Percentiles rank a stretch among this genome's conserved stretches.
Conservation (phyloP, 37 sponge, comb jelly and placozoan species). For the Crambe crambe region DNA sequence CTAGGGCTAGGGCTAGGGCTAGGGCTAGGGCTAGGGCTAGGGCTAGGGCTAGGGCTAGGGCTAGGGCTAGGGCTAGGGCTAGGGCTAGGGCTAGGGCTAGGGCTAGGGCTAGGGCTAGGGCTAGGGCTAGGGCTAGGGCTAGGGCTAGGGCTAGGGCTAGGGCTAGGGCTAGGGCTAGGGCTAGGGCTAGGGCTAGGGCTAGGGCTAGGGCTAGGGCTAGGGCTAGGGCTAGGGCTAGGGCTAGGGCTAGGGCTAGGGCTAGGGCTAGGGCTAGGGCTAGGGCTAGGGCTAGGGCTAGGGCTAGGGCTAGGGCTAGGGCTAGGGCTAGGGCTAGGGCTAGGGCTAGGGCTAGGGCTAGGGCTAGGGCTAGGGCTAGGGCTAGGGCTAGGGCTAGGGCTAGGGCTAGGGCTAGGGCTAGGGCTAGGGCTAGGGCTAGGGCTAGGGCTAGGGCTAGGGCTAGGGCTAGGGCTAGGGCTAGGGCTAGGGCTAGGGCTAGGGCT, state of each 20-base stretch:
- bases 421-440: slow-evolving; percentile 1
- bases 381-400: neutral
- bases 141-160: slow-evolving; percentile 1
- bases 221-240: neutral
- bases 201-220: neutral
- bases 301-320: neutral
- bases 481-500: slow-evolving; percentile 1
- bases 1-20: slow-evolving; percentile 1
- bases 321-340: slow-evolving; percentile 1
- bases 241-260: neutral
- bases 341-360: neutral
- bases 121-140: slow-evolving; percentile 1
- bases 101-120: slow-evolving; percentile 1
- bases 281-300: neutral
- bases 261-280: neutral
- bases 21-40: slow-evolving; percentile 1
- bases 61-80: slow-evolving; percentile 1
- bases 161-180: slow-evolving; percentile 1
- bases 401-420: slow-evolving; percentile 1
- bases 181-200: slow-evolving; percentile 1
- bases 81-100: slow-evolving; percentile 1
- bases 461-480: slow-evolving; percentile 1
- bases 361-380: neutral
- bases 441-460: slow-evolving; percentile 1
- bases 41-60: slow-evolving; percentile 1